A percentile compares a stretch with the other conserved stretches of the same genome.
Conservation (phyloP, 2,113 vertebrate species). For the Clarias batrachus region DNA sequence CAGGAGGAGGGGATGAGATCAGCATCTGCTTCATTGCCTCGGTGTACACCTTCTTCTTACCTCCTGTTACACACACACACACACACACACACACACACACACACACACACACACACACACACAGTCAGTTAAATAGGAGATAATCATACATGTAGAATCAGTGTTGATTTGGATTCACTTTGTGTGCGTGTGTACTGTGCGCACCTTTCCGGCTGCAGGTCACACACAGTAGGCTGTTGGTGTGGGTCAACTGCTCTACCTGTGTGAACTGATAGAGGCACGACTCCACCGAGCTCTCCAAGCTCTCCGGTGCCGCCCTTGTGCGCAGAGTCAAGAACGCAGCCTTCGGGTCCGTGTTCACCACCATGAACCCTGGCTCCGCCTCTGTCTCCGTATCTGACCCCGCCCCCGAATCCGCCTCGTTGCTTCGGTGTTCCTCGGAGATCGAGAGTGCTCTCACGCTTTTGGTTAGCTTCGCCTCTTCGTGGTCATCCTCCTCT, state of each 20-base stretch:
- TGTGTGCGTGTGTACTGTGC: slow-evolving; percentile 52
- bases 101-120: not conserved
- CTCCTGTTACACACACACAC: slow-evolving; percentile 64
- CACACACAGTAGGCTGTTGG: slow-evolving; percentile 90
- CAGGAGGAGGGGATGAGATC: slow-evolving; percentile 84
- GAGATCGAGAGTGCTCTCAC: slow-evolving; percentile 70
- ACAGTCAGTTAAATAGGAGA: no score
- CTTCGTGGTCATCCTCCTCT: slow-evolving; percentile 23
- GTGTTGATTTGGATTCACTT: not conserved
- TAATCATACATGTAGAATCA: not conserved
- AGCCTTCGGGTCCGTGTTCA: slow-evolving; percentile 79
- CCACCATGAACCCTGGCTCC: slow-evolving; percentile 71
- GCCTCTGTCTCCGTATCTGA: slow-evolving; percentile 55
- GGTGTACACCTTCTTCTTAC: slow-evolving; percentile 84
- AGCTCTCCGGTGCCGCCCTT: slow-evolving; percentile 70
- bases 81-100: not conserved
- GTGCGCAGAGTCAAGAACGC: slow-evolving; percentile 83
- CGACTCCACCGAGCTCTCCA: slow-evolving; percentile 83
- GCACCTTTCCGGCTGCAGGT: slow-evolving; percentile 76
- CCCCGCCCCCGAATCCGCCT: slow-evolving; percentile 55
- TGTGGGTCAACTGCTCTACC: slow-evolving; percentile 84
- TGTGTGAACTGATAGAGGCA: slow-evolving; percentile 91
- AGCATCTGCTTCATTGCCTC: slow-evolving; percentile 96
- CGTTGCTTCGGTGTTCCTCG: slow-evolving; percentile 48
- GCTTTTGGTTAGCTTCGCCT: slow-evolving; percentile 61